phyloP scores from a whole-genome alignment of 2,888 invertebrate species.

The Eupithecia exiguata region DNA sequence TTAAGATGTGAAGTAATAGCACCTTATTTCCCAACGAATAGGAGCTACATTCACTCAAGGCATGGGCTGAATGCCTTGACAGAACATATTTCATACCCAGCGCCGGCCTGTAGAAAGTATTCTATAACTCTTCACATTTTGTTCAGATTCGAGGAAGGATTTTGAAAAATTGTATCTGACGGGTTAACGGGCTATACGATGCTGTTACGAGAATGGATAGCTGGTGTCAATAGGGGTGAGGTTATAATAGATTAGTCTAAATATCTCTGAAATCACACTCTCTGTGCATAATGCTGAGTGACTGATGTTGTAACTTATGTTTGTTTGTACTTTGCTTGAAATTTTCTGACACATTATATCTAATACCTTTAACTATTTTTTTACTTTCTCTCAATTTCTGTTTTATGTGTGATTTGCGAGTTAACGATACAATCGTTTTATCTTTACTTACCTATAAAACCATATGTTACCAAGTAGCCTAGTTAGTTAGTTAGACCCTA shows the following conservation, averaged over 20 bases:
- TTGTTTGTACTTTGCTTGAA: too few species aligned
- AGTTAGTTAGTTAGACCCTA: too few species aligned
- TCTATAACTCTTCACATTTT: constrained; percentile 35
- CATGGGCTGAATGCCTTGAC: constrained; percentile 34
- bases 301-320: too few species aligned
- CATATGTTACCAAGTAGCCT: too few species aligned
- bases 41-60: constrained; percentile 19
- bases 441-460: background rate
- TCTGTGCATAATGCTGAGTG: too few species aligned
- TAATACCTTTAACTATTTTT: too few species aligned
- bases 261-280: background rate
- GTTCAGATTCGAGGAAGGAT: constrained; percentile 23
- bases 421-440: background rate
- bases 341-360: too few species aligned
- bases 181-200: constrained; percentile 14
- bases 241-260: background rate
- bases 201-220: background rate
- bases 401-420: background rate
- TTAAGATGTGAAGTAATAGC: constrained; percentile 26
- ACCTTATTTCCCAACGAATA: constrained; percentile 11
- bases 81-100: constrained; percentile 39
- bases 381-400: background rate
- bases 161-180: constrained; percentile 23
- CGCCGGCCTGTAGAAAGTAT: constrained; percentile 27
- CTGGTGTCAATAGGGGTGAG: background rate